These are phyloP conservation scores for Torymus aiolomorphi DNA, from an alignment of 2,888 invertebrate genomes.

Conservation along the genomic window DNA sequence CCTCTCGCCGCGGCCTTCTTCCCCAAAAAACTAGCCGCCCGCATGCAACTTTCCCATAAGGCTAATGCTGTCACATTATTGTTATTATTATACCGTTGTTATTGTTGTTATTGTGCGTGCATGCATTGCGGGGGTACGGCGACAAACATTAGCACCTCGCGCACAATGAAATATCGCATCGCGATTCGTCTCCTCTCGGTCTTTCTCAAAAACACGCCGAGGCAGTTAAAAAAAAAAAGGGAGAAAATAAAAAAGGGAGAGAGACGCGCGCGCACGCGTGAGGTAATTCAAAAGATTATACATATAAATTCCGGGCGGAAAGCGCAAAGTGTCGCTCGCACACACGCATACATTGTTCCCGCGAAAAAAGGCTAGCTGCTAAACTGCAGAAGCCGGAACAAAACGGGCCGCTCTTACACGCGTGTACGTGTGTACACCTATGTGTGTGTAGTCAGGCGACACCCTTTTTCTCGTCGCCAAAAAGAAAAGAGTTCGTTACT, in stretches of 20 bases:
- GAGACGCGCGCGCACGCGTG: not conserved
- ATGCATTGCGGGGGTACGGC: too few relatives aligned
- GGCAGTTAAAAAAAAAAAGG: not conserved
- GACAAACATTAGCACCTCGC: too few relatives aligned
- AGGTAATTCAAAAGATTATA: slow-evolving; percentile 49
- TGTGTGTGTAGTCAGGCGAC: not conserved
- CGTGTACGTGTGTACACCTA: not conserved
- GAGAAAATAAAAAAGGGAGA: slow-evolving; percentile 4
- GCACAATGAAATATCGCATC: too few relatives aligned
- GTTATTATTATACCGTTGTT: too few relatives aligned
- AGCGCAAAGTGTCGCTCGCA: slow-evolving; percentile 32
- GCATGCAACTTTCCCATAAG: too few relatives aligned
- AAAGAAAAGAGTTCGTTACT: slow-evolving; percentile 4
- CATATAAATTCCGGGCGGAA: slow-evolving; percentile 33
- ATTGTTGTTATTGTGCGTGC: too few relatives aligned
- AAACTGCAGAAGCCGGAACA: slow-evolving; percentile 52
- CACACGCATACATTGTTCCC: slow-evolving; percentile 32
- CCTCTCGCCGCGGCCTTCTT: too few relatives aligned
- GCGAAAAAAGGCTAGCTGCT: not conserved
- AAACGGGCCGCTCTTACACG: slow-evolving; percentile 20
- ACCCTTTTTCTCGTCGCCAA: not conserved
- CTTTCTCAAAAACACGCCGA: not conserved
- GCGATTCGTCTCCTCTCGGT: too few relatives aligned
- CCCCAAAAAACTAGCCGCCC: too few relatives aligned
- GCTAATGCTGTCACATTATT: too few relatives aligned